Evolutionary conservation across 2,797 vertebrate species (phyloP).

Genomic region (Acanthiza pusilla): DNA sequence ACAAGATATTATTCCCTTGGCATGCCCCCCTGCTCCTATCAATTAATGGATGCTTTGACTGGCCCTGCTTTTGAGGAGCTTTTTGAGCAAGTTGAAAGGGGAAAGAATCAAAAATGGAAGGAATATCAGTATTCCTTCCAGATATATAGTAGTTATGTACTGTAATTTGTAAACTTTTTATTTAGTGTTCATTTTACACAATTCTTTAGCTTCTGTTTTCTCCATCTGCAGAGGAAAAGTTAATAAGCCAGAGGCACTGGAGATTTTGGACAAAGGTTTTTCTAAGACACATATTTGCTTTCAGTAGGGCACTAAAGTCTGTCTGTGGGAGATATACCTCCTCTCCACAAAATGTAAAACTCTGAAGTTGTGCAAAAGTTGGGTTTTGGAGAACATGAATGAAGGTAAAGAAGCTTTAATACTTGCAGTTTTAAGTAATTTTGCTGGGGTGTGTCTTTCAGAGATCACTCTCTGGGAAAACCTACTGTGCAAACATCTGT

Average conservation of each 20-base stretch:
- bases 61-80: background rate
- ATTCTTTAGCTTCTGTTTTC: background rate
- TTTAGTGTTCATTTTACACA: background rate
- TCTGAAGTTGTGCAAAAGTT: background rate
- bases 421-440: background rate
- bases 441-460: background rate
- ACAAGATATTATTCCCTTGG: background rate
- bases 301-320: background rate
- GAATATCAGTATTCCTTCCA: background rate
- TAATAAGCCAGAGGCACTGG: background rate
- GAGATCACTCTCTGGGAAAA: background rate
- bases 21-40: background rate
- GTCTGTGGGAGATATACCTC: background rate
- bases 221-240: background rate
- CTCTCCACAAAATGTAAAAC: background rate
- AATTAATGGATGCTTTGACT: background rate
- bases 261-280: background rate
- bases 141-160: background rate
- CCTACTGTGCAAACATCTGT: background rate
- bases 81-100: background rate
- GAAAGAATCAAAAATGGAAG: background rate
- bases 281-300: background rate
- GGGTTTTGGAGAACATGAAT: background rate
- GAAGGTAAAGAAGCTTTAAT: background rate
- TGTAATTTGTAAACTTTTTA: background rate